Evolutionary conservation across 2,888 invertebrate species (phyloP).

Genomic region (Metellina segmentata): DNA sequence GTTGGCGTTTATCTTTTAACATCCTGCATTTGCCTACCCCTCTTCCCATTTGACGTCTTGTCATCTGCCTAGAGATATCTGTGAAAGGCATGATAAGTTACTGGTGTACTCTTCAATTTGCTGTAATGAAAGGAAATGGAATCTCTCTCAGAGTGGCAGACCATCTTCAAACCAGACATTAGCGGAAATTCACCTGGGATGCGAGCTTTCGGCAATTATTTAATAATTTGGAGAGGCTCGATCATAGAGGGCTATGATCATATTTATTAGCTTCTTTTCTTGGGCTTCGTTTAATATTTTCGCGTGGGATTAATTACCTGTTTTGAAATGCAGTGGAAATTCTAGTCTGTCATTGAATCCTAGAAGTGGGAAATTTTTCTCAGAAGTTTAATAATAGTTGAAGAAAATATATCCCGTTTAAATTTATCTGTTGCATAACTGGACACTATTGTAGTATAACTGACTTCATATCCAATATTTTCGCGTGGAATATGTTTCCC

Average conservation of each 20-base stretch:
- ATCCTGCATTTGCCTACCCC: conserved; percentile 10
- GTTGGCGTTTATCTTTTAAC: conserved; percentile 44
- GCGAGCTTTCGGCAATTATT: neutral
- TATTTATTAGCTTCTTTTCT: neutral
- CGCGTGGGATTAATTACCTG: too few species aligned
- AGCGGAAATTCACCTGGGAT: conserved; percentile 9
- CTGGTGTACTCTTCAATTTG: conserved; percentile 41
- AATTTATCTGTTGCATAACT: too few species aligned
- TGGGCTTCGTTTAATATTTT: too few species aligned
- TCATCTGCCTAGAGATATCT: conserved; percentile 34
- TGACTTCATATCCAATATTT: too few species aligned
- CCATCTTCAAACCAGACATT: neutral
- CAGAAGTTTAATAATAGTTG: too few species aligned
- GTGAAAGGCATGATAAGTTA: conserved; percentile 10
- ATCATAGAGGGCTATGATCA: neutral
- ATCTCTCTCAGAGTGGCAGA: conserved; percentile 4
- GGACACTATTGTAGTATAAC: too few species aligned
- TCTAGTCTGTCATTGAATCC: too few species aligned
- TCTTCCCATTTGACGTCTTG: conserved; percentile 42
- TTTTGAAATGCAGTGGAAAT: too few species aligned
- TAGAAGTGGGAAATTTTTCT: too few species aligned
- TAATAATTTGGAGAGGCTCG: neutral
- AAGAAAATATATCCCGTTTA: too few species aligned
- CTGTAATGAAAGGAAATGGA: conserved; percentile 38
- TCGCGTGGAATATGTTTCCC: too few species aligned